Evolutionary conservation across 2,113 vertebrate genomes (phyloP), one percentile per base, ranked within the genome.

Genomic region (Cephalophus harveyi): DNA sequence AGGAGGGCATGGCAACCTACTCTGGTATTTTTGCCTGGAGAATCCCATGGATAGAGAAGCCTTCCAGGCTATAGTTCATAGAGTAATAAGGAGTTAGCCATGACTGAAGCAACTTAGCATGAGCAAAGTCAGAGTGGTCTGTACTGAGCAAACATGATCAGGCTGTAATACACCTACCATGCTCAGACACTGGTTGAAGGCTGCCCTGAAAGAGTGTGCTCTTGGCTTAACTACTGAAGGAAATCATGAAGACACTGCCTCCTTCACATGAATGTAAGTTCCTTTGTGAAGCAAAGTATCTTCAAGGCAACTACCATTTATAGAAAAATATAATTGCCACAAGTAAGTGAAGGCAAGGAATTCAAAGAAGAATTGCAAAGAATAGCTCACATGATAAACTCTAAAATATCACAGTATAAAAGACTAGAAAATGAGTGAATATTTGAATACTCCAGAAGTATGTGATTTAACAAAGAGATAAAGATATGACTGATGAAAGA

Each of bases 91-190:
- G 19, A 71, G 19, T 23, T 71, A 19, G n/a, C 9, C 67, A 36
- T 1, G 0, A 36, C 19, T 71, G n/a, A 71, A 36, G 19, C 67
- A 71, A 71, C 5, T 71, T 71, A 71, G 19, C 67, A 40, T 40
- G 67, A 71, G 9, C 19, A 21, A 50, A 46, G n/a, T 60, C 5
- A 46, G 13, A 19, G 9, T 30, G 17, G 30, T n/a, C 4, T 28
- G 21, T n/a, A 43, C 19, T 27, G n/a, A n/a, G 81, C 5, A 81
- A 94, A 79, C 7, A 71, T 28, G 21, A 43, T 12, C 30, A 40
- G 2, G 8, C 0, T 2, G 5, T 43, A 19, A 30, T 25, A 28
- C 4, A 60, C 2, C n/a, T 67, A 86, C 21, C 14, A 12, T 11
- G 0, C 43, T 93, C 4, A 60, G 15, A 33, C 5, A 25, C 4